These are phyloP conservation scores for Epistrophe eligans DNA, from an alignment of 2,888 invertebrate species.

Conservation along the genomic window DNA sequence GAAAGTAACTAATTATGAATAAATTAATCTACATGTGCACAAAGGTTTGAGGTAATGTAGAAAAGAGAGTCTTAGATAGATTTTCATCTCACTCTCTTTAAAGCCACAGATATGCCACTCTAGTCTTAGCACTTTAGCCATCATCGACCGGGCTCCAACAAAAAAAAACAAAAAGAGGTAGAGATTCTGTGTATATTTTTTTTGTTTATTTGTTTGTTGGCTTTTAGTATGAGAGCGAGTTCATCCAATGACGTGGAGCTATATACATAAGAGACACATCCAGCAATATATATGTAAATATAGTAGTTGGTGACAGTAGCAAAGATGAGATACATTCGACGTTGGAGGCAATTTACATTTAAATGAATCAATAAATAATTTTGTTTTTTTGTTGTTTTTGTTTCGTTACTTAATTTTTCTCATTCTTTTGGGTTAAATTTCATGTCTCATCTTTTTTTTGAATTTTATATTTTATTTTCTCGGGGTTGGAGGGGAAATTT, in stretches of 20 bases:
- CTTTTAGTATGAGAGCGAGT: constrained; percentile 8
- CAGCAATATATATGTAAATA: neutral
- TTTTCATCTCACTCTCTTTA: constrained; percentile 36
- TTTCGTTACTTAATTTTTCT: constrained; percentile 33
- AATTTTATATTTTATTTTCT: neutral
- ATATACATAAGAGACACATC: neutral
- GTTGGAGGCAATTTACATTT: constrained; percentile 74
- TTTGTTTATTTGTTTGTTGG: neutral
- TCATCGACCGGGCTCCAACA: neutral
- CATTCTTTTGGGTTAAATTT: constrained; percentile 38
- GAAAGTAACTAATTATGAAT: constrained; percentile 70
- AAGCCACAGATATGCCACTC: constrained; percentile 47
- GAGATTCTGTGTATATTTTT: neutral
- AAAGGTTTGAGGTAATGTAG: neutral
- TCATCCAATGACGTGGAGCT: constrained; percentile 51
- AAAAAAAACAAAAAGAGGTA: constrained; percentile 2
- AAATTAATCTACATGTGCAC: constrained; percentile 56
- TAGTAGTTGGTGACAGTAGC: constrained; percentile 67
- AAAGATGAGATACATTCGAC: constrained; percentile 74
- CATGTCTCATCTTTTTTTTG: constrained; percentile 34
- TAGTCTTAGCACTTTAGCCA: constrained; percentile 56
- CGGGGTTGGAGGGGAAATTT: constrained; percentile 46
- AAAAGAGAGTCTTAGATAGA: constrained; percentile 30
- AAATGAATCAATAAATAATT: constrained; percentile 76
- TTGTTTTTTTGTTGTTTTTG: constrained; percentile 38